These are phyloP conservation scores for Manis javanica DNA, from an alignment of 2,797 vertebrate genomes.

Conservation along the genomic window DNA sequence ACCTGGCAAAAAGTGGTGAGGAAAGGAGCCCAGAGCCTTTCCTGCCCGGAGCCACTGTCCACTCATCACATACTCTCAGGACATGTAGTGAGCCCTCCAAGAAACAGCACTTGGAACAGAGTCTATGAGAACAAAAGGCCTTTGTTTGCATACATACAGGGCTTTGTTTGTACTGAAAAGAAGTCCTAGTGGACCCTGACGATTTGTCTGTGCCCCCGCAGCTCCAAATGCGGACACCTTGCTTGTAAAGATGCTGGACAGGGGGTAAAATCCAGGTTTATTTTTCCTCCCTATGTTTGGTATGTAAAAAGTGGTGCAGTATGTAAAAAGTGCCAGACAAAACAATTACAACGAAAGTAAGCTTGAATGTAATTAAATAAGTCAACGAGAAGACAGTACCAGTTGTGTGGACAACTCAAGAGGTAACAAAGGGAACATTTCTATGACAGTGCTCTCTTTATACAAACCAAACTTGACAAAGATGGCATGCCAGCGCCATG, in stretches of 20 bases:
- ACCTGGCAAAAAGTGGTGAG: background rate
- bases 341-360: background rate
- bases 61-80: background rate
- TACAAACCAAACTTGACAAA: background rate
- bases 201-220: background rate
- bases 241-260: background rate
- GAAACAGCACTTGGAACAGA: background rate
- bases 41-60: background rate
- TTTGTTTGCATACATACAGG: background rate
- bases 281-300: background rate
- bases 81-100: background rate
- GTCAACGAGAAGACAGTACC: background rate
- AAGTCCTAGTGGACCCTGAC: background rate
- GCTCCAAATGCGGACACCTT: no score
- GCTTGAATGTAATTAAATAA: background rate
- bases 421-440: background rate
- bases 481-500: rapidly evolving
- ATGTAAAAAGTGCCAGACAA: background rate
- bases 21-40: background rate
- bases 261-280: background rate
- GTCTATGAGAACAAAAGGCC: background rate
- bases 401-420: background rate
- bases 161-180: background rate
- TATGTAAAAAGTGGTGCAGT: background rate
- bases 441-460: background rate